phyloP scores from a whole-genome alignment of 2,888 invertebrate genomes.

The Formica aserva region DNA sequence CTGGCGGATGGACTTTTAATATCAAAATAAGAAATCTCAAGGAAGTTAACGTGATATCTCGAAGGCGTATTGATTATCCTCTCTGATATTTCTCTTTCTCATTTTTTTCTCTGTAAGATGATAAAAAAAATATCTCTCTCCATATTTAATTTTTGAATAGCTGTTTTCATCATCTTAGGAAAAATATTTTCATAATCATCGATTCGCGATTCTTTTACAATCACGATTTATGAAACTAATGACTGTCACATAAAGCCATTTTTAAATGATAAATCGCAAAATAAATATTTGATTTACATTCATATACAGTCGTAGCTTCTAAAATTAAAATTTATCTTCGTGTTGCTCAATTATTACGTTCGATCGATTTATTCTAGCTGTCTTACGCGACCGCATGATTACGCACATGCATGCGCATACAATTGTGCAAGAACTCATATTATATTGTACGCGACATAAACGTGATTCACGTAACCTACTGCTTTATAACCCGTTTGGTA shows the following conservation, averaged over 20 bases:
- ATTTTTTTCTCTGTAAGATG: not conserved
- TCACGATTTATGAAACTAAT: not conserved
- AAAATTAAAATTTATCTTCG: not conserved
- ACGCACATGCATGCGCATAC: not conserved
- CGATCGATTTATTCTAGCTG: not conserved
- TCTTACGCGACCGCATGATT: not conserved
- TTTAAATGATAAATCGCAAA: not conserved
- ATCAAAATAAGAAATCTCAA: constrained; percentile 22
- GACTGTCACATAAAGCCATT: not conserved
- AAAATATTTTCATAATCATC: not conserved
- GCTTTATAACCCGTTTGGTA: constrained; percentile 68
- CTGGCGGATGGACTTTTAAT: not conserved
- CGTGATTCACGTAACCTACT: constrained; percentile 74
- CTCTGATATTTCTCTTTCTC: not conserved
- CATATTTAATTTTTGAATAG: not conserved
- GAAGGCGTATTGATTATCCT: constrained; percentile 6
- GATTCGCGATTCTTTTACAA: not conserved
- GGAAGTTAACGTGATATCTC: not conserved
- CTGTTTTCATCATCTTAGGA: not conserved
- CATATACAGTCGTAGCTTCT: too few relatives aligned
- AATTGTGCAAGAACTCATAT: constrained; percentile 42
- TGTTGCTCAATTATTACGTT: not conserved
- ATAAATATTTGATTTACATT: not conserved
- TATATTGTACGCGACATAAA: constrained; percentile 68
- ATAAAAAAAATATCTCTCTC: not conserved